Conservation (phyloP, 64 coral and sea anemone species). For the Trachythela sp. region DNA sequence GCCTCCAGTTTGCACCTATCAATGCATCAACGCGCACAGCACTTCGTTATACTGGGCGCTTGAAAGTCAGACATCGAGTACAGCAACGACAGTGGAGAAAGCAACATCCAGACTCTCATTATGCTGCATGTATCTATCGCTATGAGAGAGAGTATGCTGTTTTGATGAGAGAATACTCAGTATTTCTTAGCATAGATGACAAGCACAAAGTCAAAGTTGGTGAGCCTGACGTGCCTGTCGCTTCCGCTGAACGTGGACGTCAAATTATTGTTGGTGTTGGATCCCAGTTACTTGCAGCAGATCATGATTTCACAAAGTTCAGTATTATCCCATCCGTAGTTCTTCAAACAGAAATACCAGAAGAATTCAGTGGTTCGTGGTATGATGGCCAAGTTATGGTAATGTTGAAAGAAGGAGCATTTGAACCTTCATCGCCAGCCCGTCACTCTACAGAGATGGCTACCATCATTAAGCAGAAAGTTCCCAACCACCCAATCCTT, state of each 20-base stretch:
- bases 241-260: not conserved
- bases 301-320: slow-evolving; percentile 18
- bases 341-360: not conserved
- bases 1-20: slow-evolving; percentile 6
- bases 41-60: not conserved
- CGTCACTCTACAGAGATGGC: not conserved
- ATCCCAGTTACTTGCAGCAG: not conserved
- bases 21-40: not conserved
- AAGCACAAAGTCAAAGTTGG: slow-evolving; percentile 18
- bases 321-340: slow-evolving; percentile 11
- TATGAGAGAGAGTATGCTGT: slow-evolving; percentile 22
- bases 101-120: not conserved
- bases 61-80: slow-evolving; percentile 24
- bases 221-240: not conserved
- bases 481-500: slow-evolving; percentile 15
- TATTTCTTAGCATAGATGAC: slow-evolving; percentile 1
- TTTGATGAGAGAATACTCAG: not conserved
- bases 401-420: slow-evolving; percentile 28
- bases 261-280: slow-evolving; percentile 7
- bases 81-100: not conserved
- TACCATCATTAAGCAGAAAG: not conserved
- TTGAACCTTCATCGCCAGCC: slow-evolving; percentile 1
- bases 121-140: slow-evolving; percentile 24
- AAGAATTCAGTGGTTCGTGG: slow-evolving; percentile 13
- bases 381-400: not conserved